A percentile compares a stretch with the other conserved stretches of the same genome.
These are phyloP conservation scores for Diadophis punctatus DNA, from an alignment of 2,113 vertebrate genomes.

Conservation along the genomic window DNA sequence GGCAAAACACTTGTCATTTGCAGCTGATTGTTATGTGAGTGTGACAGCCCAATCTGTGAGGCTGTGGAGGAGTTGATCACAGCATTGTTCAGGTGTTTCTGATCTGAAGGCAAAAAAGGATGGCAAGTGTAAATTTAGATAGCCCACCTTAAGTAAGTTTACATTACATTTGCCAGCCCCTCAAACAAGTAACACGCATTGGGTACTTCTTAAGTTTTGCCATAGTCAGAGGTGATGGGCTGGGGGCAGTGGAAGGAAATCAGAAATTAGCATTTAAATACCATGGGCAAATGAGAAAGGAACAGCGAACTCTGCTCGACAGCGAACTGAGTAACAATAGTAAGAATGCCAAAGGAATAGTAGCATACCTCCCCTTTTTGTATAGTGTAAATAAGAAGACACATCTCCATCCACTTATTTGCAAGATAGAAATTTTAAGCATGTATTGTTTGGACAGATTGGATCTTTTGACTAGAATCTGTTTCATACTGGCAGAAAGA, in stretches of 20 bases:
- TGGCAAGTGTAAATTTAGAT: too few species aligned
- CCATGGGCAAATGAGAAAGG: rapidly evolving
- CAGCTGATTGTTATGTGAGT: constrained; percentile 50
- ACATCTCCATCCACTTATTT: neutral
- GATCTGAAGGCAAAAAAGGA: constrained; percentile 51
- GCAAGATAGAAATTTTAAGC: neutral
- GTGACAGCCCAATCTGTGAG: constrained; percentile 44
- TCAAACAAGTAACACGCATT: neutral
- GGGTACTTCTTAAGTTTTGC: neutral
- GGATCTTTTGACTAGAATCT: neutral
- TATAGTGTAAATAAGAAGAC: neutral
- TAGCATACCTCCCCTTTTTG: neutral
- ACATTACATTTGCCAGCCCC: neutral
- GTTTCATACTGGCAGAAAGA: neutral
- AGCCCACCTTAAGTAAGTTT: neutral
- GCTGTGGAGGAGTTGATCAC: constrained; percentile 28
- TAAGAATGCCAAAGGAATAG: neutral
- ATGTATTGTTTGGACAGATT: neutral
- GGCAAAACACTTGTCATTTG: constrained; percentile 46
- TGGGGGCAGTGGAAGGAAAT: neutral
- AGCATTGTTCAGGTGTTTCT: constrained; percentile 59
- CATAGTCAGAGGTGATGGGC: neutral
- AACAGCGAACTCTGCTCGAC: rapidly evolving
- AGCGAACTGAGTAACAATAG: neutral
- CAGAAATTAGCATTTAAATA: constrained; percentile 2